Base-by-base conservation (phyloP, 2,888 invertebrate species). In the Tetranychus truncatus region DNA sequence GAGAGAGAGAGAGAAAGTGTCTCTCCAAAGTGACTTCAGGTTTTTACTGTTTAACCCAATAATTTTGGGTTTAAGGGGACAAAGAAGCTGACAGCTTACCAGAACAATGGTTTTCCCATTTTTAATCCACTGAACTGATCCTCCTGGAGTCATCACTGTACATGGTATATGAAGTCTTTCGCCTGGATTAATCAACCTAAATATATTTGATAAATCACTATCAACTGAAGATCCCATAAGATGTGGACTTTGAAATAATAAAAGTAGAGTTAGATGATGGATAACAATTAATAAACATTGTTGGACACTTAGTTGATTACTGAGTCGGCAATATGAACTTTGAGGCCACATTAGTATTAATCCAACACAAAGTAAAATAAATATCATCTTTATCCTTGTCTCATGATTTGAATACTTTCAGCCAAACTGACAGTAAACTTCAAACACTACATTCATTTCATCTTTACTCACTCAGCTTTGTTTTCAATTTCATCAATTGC, bases 81-180 rank as follows among this genome's bases (percentile, higher is more conserved):
- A 34, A 34, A 34, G 66, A 66, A 66, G 18, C 6, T n/a, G n/a
- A 20, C 15, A 71, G 67, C 74, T 76, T 65, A 75, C 79, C 72
- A 80, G 75, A 1, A 78, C 76, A 34, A 79, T 77, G 6, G 78
- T 78, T 24, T 77, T 74, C 3, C 78, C 78, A 71, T 79, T 77
- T 66, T 77, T 77, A 21, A 79, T 72, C 79, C 79, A 80, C 73
- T 79, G 79, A 21, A 80, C 76, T 44, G 79, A 78, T 24, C 78
- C 78, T 6, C 79, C 79, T 9, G 78, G 78, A 6, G 77, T 78
- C 20, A 77, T 76, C 45, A 80, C 74, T 4, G 78, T 78, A 74
- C 80, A 80, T 1, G 80, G 79, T 24, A 80, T 78, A 74, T 77
- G 76, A 67, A 79, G 74, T 34, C 75, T 71, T 45, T 77, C 79